Evolutionary conservation across 1,140 invertebrate genomes (phyloP), one percentile per base, ranked within the genome.

Genomic region (Artemia franciscana): DNA sequence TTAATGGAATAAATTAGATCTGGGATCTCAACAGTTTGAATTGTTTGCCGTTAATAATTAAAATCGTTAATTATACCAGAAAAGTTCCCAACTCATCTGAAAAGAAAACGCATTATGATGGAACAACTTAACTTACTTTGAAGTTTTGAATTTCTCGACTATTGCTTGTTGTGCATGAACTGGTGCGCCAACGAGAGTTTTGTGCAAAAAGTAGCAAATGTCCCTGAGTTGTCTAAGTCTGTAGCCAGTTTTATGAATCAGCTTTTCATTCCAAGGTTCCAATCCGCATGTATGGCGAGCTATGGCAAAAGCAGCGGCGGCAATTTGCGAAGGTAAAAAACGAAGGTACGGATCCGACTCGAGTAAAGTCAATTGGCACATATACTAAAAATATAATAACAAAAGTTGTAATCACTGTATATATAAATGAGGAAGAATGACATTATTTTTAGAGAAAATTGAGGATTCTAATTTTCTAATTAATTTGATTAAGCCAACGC

Each of bases 271-370:
- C 84, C 87, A 85, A 27, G 82, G 78, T 58, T 78, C 75, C 62
- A 79, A 76, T 15, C 66, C 62, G 61, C 86, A 77, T 24, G 81
- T 81, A 68, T 85, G 81, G 61, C 84, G 80, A 0, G 89, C 84
- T n/a, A 92, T 75, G 62, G 84, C 86, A 26, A 92, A 73, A 3
- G 87, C 79, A 58, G 84, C 79, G 15, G 88, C 82, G 18, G 88
- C 88, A 61, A 94, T 80, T 26, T 84, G 70, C 27, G 90, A 94
- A n/a, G 91, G 88, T 62, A 84, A 73, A 73, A 79, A 91, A 65
- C 83, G 78, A 58, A 93, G 75, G 72, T 84, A 95, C 0, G 84
- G 82, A 66, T 93, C 88, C 5, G 82, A 83, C 70, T 94, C 88
- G 65, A 95, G 71, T 63, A 95, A 74, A 3, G 87, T 82, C 65